Base-by-base conservation (phyloP, 1,140 invertebrate genomes). In the Hormaphis cornu region DNA sequence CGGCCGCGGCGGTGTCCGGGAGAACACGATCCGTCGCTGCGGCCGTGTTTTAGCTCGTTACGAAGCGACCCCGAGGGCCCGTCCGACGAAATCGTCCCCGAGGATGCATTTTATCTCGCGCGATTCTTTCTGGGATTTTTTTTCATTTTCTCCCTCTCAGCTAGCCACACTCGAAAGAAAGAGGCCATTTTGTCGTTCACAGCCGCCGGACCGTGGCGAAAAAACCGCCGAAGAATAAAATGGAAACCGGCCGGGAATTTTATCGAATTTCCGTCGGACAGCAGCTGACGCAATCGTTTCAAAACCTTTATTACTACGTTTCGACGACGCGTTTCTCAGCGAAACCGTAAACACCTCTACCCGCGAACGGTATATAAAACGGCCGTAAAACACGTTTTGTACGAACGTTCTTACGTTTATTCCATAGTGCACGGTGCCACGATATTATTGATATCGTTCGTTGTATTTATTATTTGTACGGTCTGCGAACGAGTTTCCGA, bases 71-170 rank as follows among this genome's bases (percentile, higher is more conserved):
- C 58, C 16, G 16, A 61, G 58, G 58, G 1, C 24, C 5, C n/a
- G 4, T 14, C 35, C 33, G 8, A 9, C 28, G 7, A 26, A 8
- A 61, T 30, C 37, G 22, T 2, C 26, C 3, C 14, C 28, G 58
- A 61, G 42, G 40, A 44, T 61, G 42, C 58, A 40, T 61, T 61
- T 61, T 61, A 61, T 61, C n/a, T 44, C 26, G 40, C 26, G 22
- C 40, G 58, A 44, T 16, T 35, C 37, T 5, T 28, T 28, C 18
- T 18, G 18, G 37, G 7, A 8, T 7, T 40, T 26, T 18, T 42
- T 18, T 40, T 4, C 24, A n/a, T 22, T 61, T 42, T 61, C 28
- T 61, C n/a, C 24, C 30, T 56, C 7, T 59, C 56, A 1, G 2
- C 14, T 61, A 22, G 24, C 58, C n/a, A n/a, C n/a, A n/a, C n/a